Evolutionary conservation across 2,888 invertebrate genomes (phyloP), one percentile per base, ranked within the genome.

Genomic region (Actias luna): DNA sequence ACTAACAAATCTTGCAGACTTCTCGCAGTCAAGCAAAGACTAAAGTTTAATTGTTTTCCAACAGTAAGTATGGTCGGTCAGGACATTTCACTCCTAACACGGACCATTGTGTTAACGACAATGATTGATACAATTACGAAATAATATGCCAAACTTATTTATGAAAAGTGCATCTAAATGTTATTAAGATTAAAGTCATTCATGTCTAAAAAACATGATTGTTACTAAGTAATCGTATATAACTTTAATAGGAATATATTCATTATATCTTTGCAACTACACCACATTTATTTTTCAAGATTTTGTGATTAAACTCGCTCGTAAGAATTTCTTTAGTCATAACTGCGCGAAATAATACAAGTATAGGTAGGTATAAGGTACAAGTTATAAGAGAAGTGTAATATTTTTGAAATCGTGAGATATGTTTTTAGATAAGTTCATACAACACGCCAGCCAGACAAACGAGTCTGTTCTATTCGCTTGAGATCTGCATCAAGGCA

Each of bases 1-100:
- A 89, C 70, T 89, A 87, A 88, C 70, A 73, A 76, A 74, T 69
- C 67, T 72, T 73, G 72, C 80, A 88, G 89, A 88, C 87, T 69
- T 75, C 77, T 75, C 75, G 72, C 80, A 88, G 87, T 87, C 87
- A 80, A 80, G 82, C 79, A 80, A 78, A 83, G 80, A 78, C 75
- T 71, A 72, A 75, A 72, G 75, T 67, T 67, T 65, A 68, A 67
- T 69, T 73, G 68, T 61, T 58, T 42, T 42, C 61, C 36, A 61
- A 57, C 36, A 50, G 25, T 50, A 50, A 50, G 12, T 50, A 25
- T n/a, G n/a, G 29, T 29, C 16, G n/a, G 29, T 29, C 16, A n/a
- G 14, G n/a, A 29, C 29, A 55, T 55, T 55, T 55, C 29, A 55
- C 29, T n/a, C 55, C 29, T 29, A 55, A 55, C n/a, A n/a, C 16